These are phyloP conservation scores for Ichneumoninae sp. DNA, from an alignment of 2,888 invertebrate genomes.

Conservation along the genomic window DNA sequence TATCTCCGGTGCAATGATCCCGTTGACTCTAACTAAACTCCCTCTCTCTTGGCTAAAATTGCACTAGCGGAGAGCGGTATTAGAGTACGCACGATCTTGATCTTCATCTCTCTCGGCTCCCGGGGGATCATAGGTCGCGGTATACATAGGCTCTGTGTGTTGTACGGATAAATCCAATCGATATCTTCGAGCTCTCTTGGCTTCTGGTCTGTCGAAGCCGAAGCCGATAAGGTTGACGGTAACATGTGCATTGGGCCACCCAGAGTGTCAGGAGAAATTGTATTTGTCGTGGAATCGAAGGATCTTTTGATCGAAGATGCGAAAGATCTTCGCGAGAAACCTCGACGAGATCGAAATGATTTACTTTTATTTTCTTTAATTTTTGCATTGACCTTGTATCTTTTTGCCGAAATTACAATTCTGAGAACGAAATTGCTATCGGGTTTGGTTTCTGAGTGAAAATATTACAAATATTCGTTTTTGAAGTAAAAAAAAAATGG, in stretches of 20 bases:
- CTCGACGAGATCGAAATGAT: background rate
- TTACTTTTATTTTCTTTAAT: background rate
- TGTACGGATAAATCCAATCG: constrained; percentile 3
- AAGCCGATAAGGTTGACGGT: background rate
- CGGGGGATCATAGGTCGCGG: constrained; percentile 59
- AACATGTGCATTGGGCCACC: background rate
- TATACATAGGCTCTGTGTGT: constrained; percentile 1
- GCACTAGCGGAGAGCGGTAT: constrained; percentile 44
- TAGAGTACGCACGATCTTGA: constrained; percentile 63
- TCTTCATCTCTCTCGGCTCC: constrained; percentile 62
- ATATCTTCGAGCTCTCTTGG: constrained; percentile 19
- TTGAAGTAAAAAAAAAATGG: background rate
- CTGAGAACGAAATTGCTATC: background rate
- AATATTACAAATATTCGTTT: background rate
- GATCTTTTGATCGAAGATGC: background rate
- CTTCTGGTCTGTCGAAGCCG: constrained; percentile 11
- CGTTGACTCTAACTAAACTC: constrained; percentile 49
- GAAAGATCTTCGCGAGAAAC: background rate
- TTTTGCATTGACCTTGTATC: background rate
- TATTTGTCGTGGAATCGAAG: background rate
- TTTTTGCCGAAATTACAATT: too few relatives aligned
- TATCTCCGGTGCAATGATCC: constrained; percentile 66
- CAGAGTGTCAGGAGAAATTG: background rate
- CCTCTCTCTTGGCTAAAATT: constrained; percentile 52
- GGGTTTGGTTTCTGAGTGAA: background rate